A percentile compares a stretch with the other conserved stretches of the same genome.
phyloP scores from a whole-genome alignment of 2,888 invertebrate genomes.

The Pammene aurita region DNA sequence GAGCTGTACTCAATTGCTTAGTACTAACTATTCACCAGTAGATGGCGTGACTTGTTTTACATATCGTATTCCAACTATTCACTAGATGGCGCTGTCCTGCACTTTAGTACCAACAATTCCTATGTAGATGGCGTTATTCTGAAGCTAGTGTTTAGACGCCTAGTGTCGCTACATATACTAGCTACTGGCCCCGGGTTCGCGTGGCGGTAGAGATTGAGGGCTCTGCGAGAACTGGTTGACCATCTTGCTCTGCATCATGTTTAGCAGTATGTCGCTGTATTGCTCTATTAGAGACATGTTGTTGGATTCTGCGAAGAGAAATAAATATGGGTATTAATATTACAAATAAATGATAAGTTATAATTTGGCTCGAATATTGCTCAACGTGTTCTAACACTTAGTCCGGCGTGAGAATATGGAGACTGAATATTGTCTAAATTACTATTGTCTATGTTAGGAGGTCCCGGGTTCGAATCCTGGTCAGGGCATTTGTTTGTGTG shows the following conservation, averaged over 20 bases:
- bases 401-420: too few species aligned
- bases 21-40: conserved; percentile 22
- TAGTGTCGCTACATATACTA: conserved; percentile 56
- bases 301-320: conserved; percentile 59
- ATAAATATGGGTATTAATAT: background rate
- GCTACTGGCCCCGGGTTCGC: conserved; percentile 67
- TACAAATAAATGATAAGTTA: too few species aligned
- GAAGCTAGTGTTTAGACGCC: background rate
- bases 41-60: conserved; percentile 41
- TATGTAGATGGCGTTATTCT: conserved; percentile 2
- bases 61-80: background rate
- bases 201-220: conserved; percentile 70
- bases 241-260: conserved; percentile 81
- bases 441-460: too few species aligned
- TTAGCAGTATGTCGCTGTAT: conserved; percentile 85
- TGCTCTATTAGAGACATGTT: conserved; percentile 84
- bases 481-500: too few species aligned
- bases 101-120: background rate
- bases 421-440: too few species aligned
- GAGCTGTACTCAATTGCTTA: background rate
- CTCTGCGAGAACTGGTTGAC: conserved; percentile 71
- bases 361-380: too few species aligned
- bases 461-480: too few species aligned
- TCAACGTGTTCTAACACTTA: too few species aligned
- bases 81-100: background rate